phyloP scores from a whole-genome alignment of 2,113 vertebrate genomes.

The Chascanopsetta lugubris region DNA sequence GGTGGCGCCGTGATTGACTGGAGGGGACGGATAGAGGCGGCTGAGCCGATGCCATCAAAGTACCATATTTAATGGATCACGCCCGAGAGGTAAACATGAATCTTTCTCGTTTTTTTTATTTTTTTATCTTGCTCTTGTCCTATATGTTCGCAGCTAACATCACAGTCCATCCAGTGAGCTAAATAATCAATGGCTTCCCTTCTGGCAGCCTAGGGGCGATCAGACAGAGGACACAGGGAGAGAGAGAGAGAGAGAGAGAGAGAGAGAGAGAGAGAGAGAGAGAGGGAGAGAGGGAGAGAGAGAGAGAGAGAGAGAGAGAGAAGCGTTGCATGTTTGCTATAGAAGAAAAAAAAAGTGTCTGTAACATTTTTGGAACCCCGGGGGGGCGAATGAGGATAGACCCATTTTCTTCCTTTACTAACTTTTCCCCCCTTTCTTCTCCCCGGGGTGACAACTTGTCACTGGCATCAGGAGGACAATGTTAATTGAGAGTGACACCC shows the following conservation, averaged over 20 bases:
- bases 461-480: constrained; percentile 55
- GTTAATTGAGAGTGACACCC: constrained; percentile 67
- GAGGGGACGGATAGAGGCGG: constrained; percentile 28
- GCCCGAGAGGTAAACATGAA: constrained; percentile 56
- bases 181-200: constrained; percentile 69
- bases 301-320: constrained; percentile 38
- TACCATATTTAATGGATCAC: constrained; percentile 55
- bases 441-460: constrained; percentile 62
- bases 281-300: constrained; percentile 43
- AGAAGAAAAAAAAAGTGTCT: background rate
- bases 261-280: constrained; percentile 48
- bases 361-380: constrained; percentile 48
- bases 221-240: constrained; percentile 43
- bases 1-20: constrained; percentile 43
- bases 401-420: constrained; percentile 51
- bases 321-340: constrained; percentile 52
- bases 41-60: constrained; percentile 49
- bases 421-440: constrained; percentile 54
- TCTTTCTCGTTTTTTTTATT: constrained; percentile 53
- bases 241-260: constrained; percentile 40
- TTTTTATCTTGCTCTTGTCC: constrained; percentile 32
- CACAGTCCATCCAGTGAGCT: constrained; percentile 55
- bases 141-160: constrained; percentile 57
- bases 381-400: constrained; percentile 37
- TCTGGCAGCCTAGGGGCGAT: constrained; percentile 54